Evolutionary conservation across 64 coral and sea anemone species (phyloP), one percentile per base, ranked within the genome.

Genomic region (Cladopsammia gracilis): DNA sequence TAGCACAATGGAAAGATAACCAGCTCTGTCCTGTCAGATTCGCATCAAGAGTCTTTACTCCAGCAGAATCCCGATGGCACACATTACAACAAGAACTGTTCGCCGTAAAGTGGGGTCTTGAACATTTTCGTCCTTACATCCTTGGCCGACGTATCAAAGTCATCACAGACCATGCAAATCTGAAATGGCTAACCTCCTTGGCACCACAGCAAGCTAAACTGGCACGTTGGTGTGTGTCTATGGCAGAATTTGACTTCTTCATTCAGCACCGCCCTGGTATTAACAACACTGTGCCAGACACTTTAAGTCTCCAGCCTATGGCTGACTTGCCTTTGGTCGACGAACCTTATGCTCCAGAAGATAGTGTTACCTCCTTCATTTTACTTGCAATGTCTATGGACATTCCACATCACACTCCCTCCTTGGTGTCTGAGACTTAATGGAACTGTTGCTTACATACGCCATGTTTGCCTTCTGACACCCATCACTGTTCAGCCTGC

Each of bases 51-150:
- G 72, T 53, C 9, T 89, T 89, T 15, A 57, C 10, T 26, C 23
- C 70, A 4, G 57, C 54, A 20, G 87, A 89, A 59, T 76, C 71
- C 3, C 53, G 56, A 4, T 89, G 49, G 87, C 18, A 49, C 12
- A 89, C 87, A 13, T 23, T 52, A 25, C 56, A 89, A 34, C 71
- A 89, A 58, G 71, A 75, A 65, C 57, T 76, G 1, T 89, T 76
- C 43, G 87, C 58, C 3, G 19, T 89, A 6, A 77, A 76, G 14
- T 89, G 87, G 87, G 87, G 52, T 22, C 43, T 89, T 22, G 87
- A 89, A 77, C 87, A 76, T 44, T 89, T 89, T 77, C 71, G 87
- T 10, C 19, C 48, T 48, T 89, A 89, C 7, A 44, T 77, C 42
- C 72, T 76, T 77, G 87, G 87, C 53, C 87, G 72, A 26, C 22